Evolutionary conservation across 2,888 invertebrate species (phyloP), one percentile per base, ranked within the genome.

Genomic region (Drosophila incognita): DNA sequence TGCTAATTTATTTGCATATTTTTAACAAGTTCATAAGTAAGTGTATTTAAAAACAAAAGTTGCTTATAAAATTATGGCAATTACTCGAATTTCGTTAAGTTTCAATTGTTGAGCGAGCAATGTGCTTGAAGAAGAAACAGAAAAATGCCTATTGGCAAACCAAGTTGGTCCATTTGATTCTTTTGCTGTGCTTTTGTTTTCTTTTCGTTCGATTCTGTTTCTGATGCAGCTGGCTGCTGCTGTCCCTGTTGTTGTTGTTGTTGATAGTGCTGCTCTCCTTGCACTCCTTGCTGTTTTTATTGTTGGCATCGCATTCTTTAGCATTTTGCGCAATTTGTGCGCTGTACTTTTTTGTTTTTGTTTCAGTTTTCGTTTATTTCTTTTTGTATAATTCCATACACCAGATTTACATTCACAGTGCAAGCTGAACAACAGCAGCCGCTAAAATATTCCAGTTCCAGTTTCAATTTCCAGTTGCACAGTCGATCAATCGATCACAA

Each of bases 81-180:
- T 68, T 18, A 38, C 18, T 54, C 8, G 24, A 36, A 36, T 18
- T 35, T 27, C 24, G 24, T 10, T 18, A 4, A n/a, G 56, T 38
- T 40, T 27, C 13, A 40, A 57, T 42, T 57, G n/a, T 13, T 15
- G 7, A 31, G 38, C 29, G 7, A n/a, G 56, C 56, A 40, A 29
- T 21, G 57, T 31, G 29, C 27, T 38, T n/a, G 11, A 36, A 24
- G 42, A 38, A 61, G 18, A 52, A 59, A 46, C 70, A 81, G 73
- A 49, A 62, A 46, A 70, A 79, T 75, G 75, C 89, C 76, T 72
- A 89, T 83, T 89, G 79, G 87, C 46, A 87, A 62, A 73, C 75
- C 82, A 80, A 89, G 87, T 85, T 85, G 89, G 87, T 89, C 87
- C 89, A 82, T 89, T 89, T 82, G 76, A 76, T 76, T 81, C 61